Evolutionary conservation across 2,797 vertebrate species (phyloP).

Genomic region (Vireo griseus): DNA sequence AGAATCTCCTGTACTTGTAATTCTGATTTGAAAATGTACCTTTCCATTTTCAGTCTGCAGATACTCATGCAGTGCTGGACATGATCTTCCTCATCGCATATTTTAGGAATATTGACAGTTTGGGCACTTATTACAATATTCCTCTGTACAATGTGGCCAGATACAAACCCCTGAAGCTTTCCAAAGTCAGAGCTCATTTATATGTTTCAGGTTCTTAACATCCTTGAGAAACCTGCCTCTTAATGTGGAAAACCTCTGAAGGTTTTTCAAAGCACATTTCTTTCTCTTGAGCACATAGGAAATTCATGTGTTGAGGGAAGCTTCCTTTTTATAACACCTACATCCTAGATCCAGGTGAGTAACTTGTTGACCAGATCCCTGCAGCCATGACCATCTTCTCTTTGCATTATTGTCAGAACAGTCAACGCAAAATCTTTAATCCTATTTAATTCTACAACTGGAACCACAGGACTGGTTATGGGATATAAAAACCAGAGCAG

Average conservation of each 20-base stretch:
- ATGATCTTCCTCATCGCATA: background rate
- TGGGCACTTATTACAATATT: background rate
- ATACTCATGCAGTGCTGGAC: background rate
- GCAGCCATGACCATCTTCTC: background rate
- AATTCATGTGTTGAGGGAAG: background rate
- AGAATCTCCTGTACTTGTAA: background rate
- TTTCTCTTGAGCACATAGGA: background rate
- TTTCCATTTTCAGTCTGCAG: background rate
- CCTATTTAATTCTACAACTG: background rate
- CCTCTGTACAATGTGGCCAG: background rate
- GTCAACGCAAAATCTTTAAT: background rate
- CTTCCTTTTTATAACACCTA: background rate
- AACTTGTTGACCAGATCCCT: background rate
- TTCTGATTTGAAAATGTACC: background rate
- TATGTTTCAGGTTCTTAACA: background rate
- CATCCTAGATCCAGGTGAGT: background rate
- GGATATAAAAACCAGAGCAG: background rate
- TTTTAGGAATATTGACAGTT: background rate
- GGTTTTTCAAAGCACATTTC: background rate
- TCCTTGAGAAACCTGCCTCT: background rate
- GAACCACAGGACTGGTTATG: background rate
- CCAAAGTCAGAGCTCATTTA: background rate
- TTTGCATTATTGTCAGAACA: background rate
- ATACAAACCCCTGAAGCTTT: background rate
- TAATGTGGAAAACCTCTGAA: background rate